A percentile compares a stretch with the other conserved stretches of the same genome.
These are phyloP conservation scores for Agrochola lychnidis DNA, from an alignment of 2,888 invertebrate species.

Conservation along the genomic window DNA sequence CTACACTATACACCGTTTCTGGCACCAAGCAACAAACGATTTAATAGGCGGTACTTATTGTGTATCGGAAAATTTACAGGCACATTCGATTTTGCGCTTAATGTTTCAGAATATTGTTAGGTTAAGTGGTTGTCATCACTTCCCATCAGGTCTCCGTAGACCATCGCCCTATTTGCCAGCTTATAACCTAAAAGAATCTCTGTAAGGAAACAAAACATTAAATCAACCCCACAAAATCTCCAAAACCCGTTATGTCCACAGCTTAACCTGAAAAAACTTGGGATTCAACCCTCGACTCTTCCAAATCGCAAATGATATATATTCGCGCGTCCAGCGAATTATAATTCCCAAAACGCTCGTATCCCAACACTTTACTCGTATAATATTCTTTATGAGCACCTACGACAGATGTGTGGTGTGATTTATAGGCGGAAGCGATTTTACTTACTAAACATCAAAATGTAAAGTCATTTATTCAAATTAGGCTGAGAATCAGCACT, in stretches of 20 bases:
- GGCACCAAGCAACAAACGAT: no score
- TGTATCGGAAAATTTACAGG: background rate
- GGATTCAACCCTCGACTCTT: slow-evolving; percentile 41
- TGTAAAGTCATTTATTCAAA: no score
- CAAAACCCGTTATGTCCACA: slow-evolving; percentile 11
- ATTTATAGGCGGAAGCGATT: slow-evolving; percentile 27
- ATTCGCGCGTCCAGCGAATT: slow-evolving; percentile 51
- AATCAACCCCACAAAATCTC: slow-evolving; percentile 2
- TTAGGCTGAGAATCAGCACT: no score
- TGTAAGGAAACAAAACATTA: background rate
- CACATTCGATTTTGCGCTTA: no score
- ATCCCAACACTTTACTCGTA: slow-evolving; percentile 55
- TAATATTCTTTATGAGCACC: slow-evolving; percentile 56
- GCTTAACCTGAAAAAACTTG: slow-evolving; percentile 42
- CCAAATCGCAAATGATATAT: slow-evolving; percentile 59
- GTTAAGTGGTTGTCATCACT: no score
- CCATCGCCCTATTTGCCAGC: background rate
- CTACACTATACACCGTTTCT: no score
- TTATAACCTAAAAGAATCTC: background rate
- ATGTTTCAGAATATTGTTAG: no score
- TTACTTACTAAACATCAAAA: no score
- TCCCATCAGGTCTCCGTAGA: background rate
- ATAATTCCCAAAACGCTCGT: slow-evolving; percentile 67
- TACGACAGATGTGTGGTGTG: slow-evolving; percentile 18
- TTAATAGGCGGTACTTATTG: no score